phyloP scores from a whole-genome alignment of 2,888 invertebrate genomes.

The Atethmia centrago region DNA sequence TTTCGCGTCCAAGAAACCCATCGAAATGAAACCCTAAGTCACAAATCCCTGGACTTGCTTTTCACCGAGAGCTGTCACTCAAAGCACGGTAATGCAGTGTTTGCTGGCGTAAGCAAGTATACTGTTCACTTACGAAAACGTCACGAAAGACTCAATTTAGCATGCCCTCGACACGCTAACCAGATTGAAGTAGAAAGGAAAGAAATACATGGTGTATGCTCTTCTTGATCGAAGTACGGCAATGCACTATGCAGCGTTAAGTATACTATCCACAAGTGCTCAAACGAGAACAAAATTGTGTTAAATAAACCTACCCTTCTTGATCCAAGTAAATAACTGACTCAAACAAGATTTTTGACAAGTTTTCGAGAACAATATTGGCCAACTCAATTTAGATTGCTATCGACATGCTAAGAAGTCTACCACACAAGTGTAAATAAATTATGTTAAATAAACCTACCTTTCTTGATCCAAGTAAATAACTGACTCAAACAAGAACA shows the following conservation, averaged over 20 bases:
- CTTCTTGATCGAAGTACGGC: neutral
- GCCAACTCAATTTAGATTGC: no score
- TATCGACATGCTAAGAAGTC: no score
- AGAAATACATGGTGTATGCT: neutral
- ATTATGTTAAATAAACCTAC: no score
- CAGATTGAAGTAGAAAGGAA: neutral
- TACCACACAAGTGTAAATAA: no score
- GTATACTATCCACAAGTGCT: neutral
- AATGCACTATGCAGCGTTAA: no score
- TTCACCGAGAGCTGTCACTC: neutral
- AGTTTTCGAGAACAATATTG: neutral
- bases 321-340: neutral
- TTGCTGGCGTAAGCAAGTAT: neutral
- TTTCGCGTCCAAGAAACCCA: no score
- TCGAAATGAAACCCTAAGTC: no score
- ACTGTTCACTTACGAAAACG: neutral
- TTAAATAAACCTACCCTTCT: no score
- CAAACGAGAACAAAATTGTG: no score
- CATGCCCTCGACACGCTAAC: neutral
- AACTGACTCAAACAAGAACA: neutral
- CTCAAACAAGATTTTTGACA: neutral
- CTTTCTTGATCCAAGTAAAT: neutral
- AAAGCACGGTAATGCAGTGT: neutral
- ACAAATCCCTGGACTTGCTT: neutral
- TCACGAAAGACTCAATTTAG: neutral